Evolutionary conservation across 2,797 vertebrate genomes (phyloP), one percentile per base, ranked within the genome.

Genomic region (Sardinella longiceps): DNA sequence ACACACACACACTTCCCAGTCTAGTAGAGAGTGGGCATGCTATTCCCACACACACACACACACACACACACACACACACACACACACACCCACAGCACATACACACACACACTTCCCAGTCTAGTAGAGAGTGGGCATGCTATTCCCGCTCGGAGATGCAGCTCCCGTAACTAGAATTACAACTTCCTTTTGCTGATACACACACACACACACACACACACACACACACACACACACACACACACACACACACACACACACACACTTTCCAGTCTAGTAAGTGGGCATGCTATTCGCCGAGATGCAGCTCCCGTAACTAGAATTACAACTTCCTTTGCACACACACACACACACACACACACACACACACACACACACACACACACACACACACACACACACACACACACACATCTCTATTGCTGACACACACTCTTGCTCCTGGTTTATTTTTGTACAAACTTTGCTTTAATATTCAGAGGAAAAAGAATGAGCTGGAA

Each of bases 141-240:
- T 37, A 11, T 56, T 56, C 66, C 12, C 9, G 30, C 66, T 74
- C 66, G 37, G 15, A 74, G 30, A 5, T 5, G 0, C 60, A 30
- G 56, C 5, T 10, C n/a, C 58, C 7, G 7, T 11, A 63, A 63
- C 58, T 30, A 15, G 18, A 53, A 18, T 23, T 4, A 53, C 18
- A 3, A 3, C 48, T 50, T 50, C 48, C 48, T 50, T 15, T 50
- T 50, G 15, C 60, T 14, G 25, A 66, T 28, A 63, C 60, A 25
- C 56, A 25, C 60, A 63, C 60, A 63, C 60, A 63, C 25, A 63
- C 6, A 30, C 60, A 63, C 60, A 63, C n/a, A 86, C 58, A 25
- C 58, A 25, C 53, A 56, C 3, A 3, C 3, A 56, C 51, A 56
- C 51, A 3, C 10, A 56, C 51, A 3, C 51, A 56, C 51, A 56